Conservation (phyloP, 2,113 vertebrate genomes). For the Fregata magnificens region DNA sequence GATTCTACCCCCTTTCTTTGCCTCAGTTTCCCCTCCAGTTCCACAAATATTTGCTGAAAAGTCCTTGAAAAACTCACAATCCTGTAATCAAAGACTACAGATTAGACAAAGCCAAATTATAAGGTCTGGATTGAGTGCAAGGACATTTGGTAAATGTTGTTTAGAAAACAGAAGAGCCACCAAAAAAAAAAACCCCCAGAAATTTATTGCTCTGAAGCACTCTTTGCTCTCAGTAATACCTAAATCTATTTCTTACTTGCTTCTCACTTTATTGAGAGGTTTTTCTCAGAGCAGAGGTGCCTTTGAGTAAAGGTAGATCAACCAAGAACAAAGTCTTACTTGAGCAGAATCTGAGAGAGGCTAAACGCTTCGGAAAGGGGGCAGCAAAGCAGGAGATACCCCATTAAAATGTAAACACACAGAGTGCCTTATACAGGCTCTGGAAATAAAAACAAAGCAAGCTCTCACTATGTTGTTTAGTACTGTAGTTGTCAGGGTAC, state of each 20-base stretch:
- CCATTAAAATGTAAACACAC: not conserved
- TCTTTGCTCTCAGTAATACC: not conserved
- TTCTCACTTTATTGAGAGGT: not conserved
- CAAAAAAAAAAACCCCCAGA: not conserved
- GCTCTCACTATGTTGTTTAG: not conserved
- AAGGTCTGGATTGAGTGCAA: not conserved
- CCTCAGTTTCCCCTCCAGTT: not conserved
- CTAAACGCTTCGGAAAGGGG: not conserved
- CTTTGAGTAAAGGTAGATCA: not conserved
- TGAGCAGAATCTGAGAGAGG: not conserved
- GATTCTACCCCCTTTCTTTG: not conserved
- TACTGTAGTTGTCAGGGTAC: not conserved
- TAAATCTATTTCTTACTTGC: not conserved
- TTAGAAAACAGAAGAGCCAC: not conserved
- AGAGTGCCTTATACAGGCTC: not conserved
- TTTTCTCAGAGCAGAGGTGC: not conserved
- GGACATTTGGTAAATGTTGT: not conserved
- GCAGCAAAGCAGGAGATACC: not conserved
- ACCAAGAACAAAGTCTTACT: not conserved
- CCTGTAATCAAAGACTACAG: not conserved
- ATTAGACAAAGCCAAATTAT: not conserved
- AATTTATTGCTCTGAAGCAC: not conserved
- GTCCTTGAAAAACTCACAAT: not conserved
- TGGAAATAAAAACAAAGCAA: not conserved
- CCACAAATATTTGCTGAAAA: not conserved